phyloP scores from a whole-genome alignment of 2,113 vertebrate species.

The Grus americana region DNA sequence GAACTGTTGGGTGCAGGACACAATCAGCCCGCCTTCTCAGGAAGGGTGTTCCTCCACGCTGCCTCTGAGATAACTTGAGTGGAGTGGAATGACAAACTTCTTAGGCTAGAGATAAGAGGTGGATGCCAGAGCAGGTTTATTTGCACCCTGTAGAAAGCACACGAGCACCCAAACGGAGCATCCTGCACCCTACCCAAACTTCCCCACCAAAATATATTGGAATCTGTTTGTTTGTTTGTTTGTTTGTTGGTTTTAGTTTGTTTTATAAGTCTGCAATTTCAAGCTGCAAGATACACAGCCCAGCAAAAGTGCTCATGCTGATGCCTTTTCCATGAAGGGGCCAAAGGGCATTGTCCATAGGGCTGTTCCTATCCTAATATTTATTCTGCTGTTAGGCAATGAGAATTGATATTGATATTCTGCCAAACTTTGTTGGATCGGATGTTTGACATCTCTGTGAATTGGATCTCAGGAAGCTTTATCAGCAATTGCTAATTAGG shows the following conservation, averaged over 20 bases:
- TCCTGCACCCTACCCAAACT: neutral
- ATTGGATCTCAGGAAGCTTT: neutral
- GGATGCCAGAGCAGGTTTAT: neutral
- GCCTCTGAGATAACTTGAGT: neutral
- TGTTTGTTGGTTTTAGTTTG: neutral
- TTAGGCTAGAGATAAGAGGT: neutral
- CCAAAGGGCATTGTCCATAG: neutral
- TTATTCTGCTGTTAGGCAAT: neutral
- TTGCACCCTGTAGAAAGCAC: neutral
- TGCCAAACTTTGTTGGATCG: neutral
- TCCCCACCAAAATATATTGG: neutral
- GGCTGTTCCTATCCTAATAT: neutral
- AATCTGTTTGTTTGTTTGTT: neutral
- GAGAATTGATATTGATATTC: neutral
- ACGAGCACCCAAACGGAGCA: neutral
- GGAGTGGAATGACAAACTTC: neutral
- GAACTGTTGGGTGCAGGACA: neutral
- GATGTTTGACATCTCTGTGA: neutral
- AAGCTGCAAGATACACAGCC: neutral
- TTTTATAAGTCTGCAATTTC: neutral
- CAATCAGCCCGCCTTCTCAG: neutral
- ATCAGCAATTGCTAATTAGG: neutral
- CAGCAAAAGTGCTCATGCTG: neutral
- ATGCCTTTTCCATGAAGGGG: neutral
- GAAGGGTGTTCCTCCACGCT: neutral